Evolutionary conservation across 2,113 vertebrate genomes (phyloP).

Genomic region (Macrotus californicus): DNA sequence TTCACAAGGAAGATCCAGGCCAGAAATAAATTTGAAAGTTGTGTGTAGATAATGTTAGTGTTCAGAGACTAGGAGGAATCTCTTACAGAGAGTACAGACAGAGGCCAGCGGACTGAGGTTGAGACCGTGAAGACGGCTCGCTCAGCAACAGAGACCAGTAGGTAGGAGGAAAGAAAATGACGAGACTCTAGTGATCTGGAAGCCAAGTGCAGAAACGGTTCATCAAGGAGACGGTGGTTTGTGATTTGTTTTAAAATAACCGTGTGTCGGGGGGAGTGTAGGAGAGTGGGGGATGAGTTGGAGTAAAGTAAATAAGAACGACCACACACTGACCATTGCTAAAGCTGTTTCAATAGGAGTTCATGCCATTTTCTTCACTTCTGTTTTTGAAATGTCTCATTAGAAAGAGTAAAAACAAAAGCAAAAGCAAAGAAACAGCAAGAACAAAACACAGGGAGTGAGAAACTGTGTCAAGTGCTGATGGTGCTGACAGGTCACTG

Average conservation of each 20-base stretch:
- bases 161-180: background rate
- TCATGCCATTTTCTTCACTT: background rate
- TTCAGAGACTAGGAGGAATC: background rate
- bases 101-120: background rate
- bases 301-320: background rate
- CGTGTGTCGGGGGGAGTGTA: accelerated
- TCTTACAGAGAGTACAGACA: background rate
- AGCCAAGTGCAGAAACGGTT: background rate
- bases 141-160: background rate
- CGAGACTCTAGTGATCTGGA: background rate
- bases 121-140: background rate
- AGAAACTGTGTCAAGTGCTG: background rate
- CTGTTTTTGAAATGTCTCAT: background rate
- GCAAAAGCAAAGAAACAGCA: background rate
- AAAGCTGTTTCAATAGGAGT: background rate
- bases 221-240: background rate
- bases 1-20: background rate
- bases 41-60: background rate
- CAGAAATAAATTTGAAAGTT: background rate
- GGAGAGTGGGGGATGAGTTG: background rate
- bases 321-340: background rate
- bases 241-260: background rate
- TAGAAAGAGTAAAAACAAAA: background rate
- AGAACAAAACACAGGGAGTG: background rate
- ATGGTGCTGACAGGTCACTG: background rate